Base-by-base conservation (phyloP, 2,888 invertebrate genomes). In the Trypoxylon attenuatum region DNA sequence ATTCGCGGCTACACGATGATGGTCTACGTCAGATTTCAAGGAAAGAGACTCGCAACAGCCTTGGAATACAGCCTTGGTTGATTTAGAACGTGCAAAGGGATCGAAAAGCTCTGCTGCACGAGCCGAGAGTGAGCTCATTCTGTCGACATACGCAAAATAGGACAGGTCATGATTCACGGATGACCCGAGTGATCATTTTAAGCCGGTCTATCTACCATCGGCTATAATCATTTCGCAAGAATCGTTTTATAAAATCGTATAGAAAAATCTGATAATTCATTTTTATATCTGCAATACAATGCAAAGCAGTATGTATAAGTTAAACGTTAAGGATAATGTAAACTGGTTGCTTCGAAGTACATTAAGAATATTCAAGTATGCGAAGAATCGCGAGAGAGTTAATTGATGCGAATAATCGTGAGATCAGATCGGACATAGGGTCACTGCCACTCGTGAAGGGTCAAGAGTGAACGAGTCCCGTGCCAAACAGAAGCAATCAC, bases 381-480 rank as follows among this genome's bases (percentile, higher is more conserved):
- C n/a, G n/a, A n/a, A n/a, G n/a, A n/a, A n/a, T n/a, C n/a, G n/a
- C n/a, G n/a, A n/a, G n/a, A n/a, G n/a, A n/a, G n/a, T n/a, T 67
- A 62, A 62, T 55, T 49, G 62, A 52, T 58, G 23, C 18, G 15
- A 23, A n/a, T n/a, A 16, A 38, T 52, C 52, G 27, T 41, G 25
- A 45, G 54, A 61, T 52, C 46, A 22, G 42, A 70, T 65, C 70
- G 47, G 15, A 23, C 64, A 46, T 39, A 5, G 53, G 56, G 67
- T 68, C 61, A 67, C 38, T 45, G 67, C 27, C 39, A 58, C 42
- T 43, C 49, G 15, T 38, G 46, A 27, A 58, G 56, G 59, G 63
- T 71, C 72, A 72, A 64, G 58, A 61, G 47, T 64, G 59, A 33
- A 56, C 29, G 18, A 47, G 59, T 47, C 39, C 46, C 51, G 64